Percentiles rank a stretch among this genome's conserved stretches.
phyloP scores from a whole-genome alignment of 1,140 invertebrate genomes.

The Scaptomyza hsui region DNA sequence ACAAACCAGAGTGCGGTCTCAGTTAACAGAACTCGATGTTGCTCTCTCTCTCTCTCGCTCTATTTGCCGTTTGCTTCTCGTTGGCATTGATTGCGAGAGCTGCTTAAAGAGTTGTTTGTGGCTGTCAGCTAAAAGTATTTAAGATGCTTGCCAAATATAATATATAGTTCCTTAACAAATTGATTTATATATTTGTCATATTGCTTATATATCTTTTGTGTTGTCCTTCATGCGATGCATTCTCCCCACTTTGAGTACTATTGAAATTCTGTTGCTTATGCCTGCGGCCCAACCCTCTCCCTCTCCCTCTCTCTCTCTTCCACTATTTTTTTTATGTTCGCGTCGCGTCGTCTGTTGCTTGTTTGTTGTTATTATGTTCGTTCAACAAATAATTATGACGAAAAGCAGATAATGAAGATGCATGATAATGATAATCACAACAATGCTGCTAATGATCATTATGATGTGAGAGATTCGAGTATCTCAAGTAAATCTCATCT shows the following conservation, averaged over 20 bases:
- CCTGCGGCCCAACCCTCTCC: slow-evolving; percentile 11
- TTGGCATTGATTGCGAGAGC: slow-evolving; percentile 31
- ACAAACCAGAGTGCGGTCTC: slow-evolving; percentile 7
- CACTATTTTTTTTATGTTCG: background rate
- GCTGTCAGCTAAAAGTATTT: background rate
- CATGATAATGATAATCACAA: slow-evolving; percentile 46
- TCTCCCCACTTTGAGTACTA: no score
- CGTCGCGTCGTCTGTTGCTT: slow-evolving; percentile 30
- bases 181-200: no score
- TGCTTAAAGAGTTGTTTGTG: slow-evolving; percentile 21
- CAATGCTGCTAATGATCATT: slow-evolving; percentile 30
- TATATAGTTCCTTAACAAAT: no score
- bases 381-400: slow-evolving; percentile 37
- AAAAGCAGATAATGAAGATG: slow-evolving; percentile 34
- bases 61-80: slow-evolving; percentile 10
- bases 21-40: slow-evolving; percentile 32
- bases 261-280: slow-evolving; percentile 7
- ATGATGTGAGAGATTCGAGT: slow-evolving; percentile 2
- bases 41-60: slow-evolving; percentile 17
- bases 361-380: slow-evolving; percentile 36
- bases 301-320: slow-evolving; percentile 1
- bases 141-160: background rate
- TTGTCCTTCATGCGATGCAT: no score
- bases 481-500: slow-evolving; percentile 34
- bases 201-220: no score